Evolutionary conservation across 1,140 invertebrate species (phyloP).

Genomic region (Cylas formicarius): DNA sequence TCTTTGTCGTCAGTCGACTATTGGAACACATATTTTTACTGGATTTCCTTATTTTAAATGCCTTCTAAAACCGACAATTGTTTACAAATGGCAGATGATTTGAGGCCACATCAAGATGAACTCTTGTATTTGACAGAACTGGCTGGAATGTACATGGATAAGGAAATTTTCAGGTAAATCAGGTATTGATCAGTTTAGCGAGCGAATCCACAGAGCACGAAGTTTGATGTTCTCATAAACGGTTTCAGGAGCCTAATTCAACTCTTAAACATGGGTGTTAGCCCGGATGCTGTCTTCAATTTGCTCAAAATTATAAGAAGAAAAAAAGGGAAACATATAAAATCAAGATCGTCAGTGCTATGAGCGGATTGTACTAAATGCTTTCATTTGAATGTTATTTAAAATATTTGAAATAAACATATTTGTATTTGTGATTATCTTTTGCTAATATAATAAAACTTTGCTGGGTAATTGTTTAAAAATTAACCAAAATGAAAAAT

Average conservation of each 20-base stretch:
- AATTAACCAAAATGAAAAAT: too few relatives aligned
- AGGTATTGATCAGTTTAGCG: too few relatives aligned
- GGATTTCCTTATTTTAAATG: slow-evolving; percentile 4
- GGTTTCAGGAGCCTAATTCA: slow-evolving; percentile 20
- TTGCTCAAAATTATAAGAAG: slow-evolving; percentile 14
- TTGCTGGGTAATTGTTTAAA: too few relatives aligned
- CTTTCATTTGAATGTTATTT: too few relatives aligned
- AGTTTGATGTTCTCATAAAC: too few relatives aligned
- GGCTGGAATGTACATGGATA: slow-evolving; percentile 18
- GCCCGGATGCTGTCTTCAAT: slow-evolving; percentile 16
- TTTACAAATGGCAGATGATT: slow-evolving; percentile 11
- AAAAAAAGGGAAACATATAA: slow-evolving; percentile 7
- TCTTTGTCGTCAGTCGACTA: not conserved
- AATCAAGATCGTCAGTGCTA: too few relatives aligned
- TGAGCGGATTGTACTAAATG: too few relatives aligned
- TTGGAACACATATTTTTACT: too few relatives aligned
- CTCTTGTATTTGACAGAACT: slow-evolving; percentile 13
- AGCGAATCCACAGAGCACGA: too few relatives aligned
- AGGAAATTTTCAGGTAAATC: slow-evolving; percentile 19
- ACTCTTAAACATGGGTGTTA: slow-evolving; percentile 16
- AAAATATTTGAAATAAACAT: too few relatives aligned
- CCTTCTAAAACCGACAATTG: slow-evolving; percentile 1
- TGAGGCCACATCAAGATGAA: slow-evolving; percentile 20
- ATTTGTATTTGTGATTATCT: too few relatives aligned
- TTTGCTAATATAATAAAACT: too few relatives aligned